Conservation (phyloP, 1,140 invertebrate genomes). For the Brachionus angularis region DNA sequence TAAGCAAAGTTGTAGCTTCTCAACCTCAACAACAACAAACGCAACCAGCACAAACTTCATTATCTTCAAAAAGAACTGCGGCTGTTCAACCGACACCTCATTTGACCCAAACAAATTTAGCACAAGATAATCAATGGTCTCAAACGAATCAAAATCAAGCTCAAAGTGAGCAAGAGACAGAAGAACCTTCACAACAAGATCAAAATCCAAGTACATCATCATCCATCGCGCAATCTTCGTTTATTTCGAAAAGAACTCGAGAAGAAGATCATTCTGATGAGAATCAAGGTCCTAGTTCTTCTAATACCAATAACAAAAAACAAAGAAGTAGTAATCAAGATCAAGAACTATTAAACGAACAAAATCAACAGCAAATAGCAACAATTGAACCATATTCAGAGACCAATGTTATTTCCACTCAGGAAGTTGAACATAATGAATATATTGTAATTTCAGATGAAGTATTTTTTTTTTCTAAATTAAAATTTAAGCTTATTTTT, state of each 20-base stretch:
- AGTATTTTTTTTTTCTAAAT: neutral
- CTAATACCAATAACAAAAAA: constrained; percentile 32
- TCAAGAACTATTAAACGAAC: neutral
- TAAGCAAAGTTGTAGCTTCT: neutral
- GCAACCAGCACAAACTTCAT: neutral
- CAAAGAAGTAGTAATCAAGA: constrained; percentile 16
- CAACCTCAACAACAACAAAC: neutral
- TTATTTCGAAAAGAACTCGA: no score
- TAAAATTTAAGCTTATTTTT: no score
- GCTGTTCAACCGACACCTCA: constrained; percentile 38
- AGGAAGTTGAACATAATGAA: neutral
- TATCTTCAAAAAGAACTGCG: neutral
- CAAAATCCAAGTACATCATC: neutral
- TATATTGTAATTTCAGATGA: constrained; percentile 11
- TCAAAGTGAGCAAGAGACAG: neutral
- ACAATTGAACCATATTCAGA: constrained; percentile 5
- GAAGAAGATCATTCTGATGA: no score
- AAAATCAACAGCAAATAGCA: neutral
- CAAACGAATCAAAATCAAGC: neutral
- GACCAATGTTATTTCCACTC: neutral
- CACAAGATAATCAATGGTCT: neutral
- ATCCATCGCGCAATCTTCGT: neutral
- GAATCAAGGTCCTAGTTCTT: neutral
- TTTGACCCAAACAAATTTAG: neutral
- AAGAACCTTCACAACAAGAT: neutral